phyloP scores from a whole-genome alignment of 2,888 invertebrate species.

The Adineta ricciae region DNA sequence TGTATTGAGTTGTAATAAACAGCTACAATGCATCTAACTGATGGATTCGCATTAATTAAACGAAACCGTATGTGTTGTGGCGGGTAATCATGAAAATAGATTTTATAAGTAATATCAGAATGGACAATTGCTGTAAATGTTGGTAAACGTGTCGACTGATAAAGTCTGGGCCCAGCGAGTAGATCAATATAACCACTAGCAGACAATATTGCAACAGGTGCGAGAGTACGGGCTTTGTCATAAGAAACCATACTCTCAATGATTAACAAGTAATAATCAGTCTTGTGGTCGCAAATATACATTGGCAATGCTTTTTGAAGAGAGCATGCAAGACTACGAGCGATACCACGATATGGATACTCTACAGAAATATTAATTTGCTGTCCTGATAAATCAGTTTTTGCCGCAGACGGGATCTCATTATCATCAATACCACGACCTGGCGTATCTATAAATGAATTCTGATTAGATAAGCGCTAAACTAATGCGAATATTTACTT shows the following conservation, averaged over 20 bases:
- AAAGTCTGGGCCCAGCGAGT: conserved; percentile 48
- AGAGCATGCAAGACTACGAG: conserved; percentile 35
- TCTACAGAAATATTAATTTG: conserved; percentile 9
- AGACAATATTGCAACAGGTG: conserved; percentile 34
- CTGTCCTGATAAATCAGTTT: conserved; percentile 37
- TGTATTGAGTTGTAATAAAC: conserved; percentile 24
- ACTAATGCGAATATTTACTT: conserved; percentile 37
- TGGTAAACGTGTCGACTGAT: conserved; percentile 41
- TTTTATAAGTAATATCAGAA: conserved; percentile 11
- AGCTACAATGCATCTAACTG: not conserved
- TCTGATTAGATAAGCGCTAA: too few species aligned
- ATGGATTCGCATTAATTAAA: conserved; percentile 19
- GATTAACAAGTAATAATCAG: conserved; percentile 10
- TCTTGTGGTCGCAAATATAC: not conserved
- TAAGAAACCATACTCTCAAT: conserved; percentile 33
- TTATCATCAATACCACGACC: conserved; percentile 44
- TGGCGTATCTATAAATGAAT: conserved; percentile 1
- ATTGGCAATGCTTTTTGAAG: conserved; percentile 18
- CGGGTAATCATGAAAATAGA: conserved; percentile 24
- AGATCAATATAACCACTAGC: conserved; percentile 41
- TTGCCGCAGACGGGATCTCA: conserved; percentile 43
- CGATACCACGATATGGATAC: conserved; percentile 38
- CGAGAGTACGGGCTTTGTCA: conserved; percentile 10
- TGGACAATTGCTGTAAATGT: conserved; percentile 42
- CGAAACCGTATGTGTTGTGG: conserved; percentile 30